Evolutionary conservation across 2,888 invertebrate species (phyloP).

Genomic region (Agrotis ipsilon): DNA sequence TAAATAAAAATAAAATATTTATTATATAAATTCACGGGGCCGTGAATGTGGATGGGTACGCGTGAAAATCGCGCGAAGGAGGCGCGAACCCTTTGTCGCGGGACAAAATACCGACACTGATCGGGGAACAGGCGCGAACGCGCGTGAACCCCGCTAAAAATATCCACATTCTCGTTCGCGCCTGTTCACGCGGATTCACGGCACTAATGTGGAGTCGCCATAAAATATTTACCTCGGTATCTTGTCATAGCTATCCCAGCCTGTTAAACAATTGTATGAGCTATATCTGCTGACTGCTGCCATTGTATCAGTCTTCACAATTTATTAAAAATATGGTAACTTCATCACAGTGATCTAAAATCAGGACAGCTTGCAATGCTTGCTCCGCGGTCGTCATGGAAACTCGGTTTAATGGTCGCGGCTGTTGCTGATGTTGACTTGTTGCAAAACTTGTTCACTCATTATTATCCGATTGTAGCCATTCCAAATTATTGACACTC

Average conservation of each 20-base stretch:
- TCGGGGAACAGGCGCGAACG: too few species aligned
- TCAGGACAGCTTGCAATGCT: constrained; percentile 3
- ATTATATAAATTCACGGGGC: too few species aligned
- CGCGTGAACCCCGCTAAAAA: too few species aligned
- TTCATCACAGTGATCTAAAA: constrained; percentile 29
- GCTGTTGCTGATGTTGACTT: constrained; percentile 10
- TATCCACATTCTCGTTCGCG: too few species aligned
- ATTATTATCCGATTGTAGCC: not conserved
- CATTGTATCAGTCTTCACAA: constrained; percentile 81
- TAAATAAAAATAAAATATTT: too few species aligned
- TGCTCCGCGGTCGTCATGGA: constrained; percentile 9
- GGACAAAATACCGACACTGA: too few species aligned
- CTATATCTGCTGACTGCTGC: constrained; percentile 95
- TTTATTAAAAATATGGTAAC: constrained; percentile 1
- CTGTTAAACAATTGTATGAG: constrained; percentile 97
- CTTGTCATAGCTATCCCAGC: constrained; percentile 97
- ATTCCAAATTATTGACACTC: not conserved
- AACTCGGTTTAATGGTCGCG: constrained; percentile 6
- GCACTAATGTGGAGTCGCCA: too few species aligned
- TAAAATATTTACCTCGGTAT: constrained; percentile 94
- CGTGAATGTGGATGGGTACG: too few species aligned
- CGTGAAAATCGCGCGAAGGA: too few species aligned
- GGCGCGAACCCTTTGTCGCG: too few species aligned
- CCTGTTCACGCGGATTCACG: too few species aligned
- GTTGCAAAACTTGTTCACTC: not conserved